Base-by-base conservation (phyloP, 2,888 invertebrate genomes). In the Brenthis ino region DNA sequence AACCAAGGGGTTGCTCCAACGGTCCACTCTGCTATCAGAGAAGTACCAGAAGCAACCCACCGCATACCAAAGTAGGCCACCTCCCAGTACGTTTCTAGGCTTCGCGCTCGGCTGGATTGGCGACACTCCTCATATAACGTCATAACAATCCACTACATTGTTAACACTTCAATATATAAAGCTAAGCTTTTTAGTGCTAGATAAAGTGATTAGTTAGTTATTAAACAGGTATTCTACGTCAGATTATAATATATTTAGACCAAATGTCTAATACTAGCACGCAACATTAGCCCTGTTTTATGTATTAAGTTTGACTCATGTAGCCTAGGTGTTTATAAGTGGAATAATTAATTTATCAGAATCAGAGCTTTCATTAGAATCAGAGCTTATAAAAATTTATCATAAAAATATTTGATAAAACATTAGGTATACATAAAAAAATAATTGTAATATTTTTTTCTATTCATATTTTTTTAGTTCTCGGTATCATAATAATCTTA, bases 181-280 rank as follows among this genome's bases (percentile, higher is more conserved):
- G 63, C 24, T 63, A 53, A 63, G 63, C 63, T 54, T 63, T 54
- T 54, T 54, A 54, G 37, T 43, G 54, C 20, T 53, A 37, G 63
- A 54, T 63, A 63, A 63, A 54, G 20, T 33, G 63, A 63, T 63
- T 63, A 63, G 37, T 28, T 33, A 60, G 28, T 60, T 20, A 63
- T 63, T 54, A 63, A 53, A 53, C 63, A 63, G 53, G 63, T 63
- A 63, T 54, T 63, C 20, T 54, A 54, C 16, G 63, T 63, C 63
- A 63, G 63, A 63, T 54, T 63, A 54, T 54, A 63, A 63, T 63
- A 53, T 63, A 53, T 63, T 63, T 63, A 63, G 53, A 54, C 33
- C 8, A 37, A 20, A 43, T 6, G 43, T 54, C 33, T 50, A 2
- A 6, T 61, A 63, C 14, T 53, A 54, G 53, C 53, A 20, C 13